A percentile compares a stretch with the other conserved stretches of the same genome.
phyloP scores from a whole-genome alignment of 2,113 vertebrate species.

The Astur gentilis region DNA sequence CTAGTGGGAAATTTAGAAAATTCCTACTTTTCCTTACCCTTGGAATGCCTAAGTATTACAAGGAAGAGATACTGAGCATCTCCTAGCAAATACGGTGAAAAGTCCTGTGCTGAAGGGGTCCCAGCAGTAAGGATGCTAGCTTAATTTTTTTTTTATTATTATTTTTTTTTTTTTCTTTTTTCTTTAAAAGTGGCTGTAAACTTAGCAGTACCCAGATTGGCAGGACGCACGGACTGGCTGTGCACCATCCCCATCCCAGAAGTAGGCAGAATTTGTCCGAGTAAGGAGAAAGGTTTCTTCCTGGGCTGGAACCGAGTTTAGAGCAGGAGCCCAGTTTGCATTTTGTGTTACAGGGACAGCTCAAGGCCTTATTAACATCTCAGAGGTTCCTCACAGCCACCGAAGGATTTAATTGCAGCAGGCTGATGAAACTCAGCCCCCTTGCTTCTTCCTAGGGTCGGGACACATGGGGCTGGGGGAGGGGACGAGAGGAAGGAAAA shows the following conservation, averaged over 20 bases:
- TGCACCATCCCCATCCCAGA: not conserved
- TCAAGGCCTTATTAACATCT: not conserved
- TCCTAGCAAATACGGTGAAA: not conserved
- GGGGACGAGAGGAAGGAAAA: not conserved
- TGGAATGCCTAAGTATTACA: not conserved
- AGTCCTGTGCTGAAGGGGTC: too few species aligned
- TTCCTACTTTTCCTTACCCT: not conserved
- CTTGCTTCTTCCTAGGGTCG: not conserved
- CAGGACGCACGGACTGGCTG: accelerated
- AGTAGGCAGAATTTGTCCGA: not conserved
- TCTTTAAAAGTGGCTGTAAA: not conserved
- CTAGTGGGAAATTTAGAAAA: not conserved
- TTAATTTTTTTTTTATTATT: not conserved
- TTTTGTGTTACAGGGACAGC: not conserved
- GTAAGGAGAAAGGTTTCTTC: not conserved
- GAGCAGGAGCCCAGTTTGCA: not conserved
- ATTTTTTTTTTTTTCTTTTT: not conserved
- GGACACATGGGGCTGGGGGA: not conserved
- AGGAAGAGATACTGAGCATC: not conserved
- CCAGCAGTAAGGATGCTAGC: not conserved
- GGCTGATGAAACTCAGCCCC: not conserved
- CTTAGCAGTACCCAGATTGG: not conserved
- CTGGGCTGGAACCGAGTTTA: not conserved
- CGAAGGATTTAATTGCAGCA: not conserved
- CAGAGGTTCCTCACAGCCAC: not conserved